Conservation (phyloP, 2,888 invertebrate species). For the Dysmachus trigonus region DNA sequence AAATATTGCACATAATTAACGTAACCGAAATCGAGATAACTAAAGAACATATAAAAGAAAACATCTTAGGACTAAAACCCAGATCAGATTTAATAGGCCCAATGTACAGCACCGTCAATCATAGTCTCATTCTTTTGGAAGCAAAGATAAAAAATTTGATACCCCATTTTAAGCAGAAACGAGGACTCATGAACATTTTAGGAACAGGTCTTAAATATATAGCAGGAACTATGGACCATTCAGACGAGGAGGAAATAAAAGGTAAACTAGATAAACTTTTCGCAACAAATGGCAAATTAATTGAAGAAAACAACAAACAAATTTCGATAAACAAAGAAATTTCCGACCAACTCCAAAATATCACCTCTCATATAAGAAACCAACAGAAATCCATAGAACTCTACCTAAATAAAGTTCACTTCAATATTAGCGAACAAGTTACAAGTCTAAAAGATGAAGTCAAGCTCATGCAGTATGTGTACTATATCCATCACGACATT, state of each 20-base stretch:
- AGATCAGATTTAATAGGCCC: neutral
- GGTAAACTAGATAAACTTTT: too few relatives aligned
- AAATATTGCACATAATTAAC: neutral
- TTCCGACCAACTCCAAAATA: slow-evolving; percentile 21
- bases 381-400: neutral
- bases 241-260: too few relatives aligned
- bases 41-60: neutral
- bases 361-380: too few relatives aligned
- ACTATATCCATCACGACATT: too few relatives aligned
- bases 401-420: slow-evolving; percentile 18
- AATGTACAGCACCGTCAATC: neutral
- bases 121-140: neutral
- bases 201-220: slow-evolving; percentile 41
- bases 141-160: neutral
- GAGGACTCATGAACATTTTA: slow-evolving; percentile 26
- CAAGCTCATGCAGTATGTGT: neutral
- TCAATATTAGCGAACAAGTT: neutral
- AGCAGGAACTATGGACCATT: too few relatives aligned
- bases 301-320: too few relatives aligned
- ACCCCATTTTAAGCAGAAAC: slow-evolving; percentile 3
- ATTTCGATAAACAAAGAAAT: neutral
- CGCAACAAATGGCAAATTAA: too few relatives aligned
- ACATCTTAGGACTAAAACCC: neutral
- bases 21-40: neutral
- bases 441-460: neutral